These are phyloP conservation scores for Andrena bicolor DNA, from an alignment of 2,888 invertebrate species.

Conservation along the genomic window DNA sequence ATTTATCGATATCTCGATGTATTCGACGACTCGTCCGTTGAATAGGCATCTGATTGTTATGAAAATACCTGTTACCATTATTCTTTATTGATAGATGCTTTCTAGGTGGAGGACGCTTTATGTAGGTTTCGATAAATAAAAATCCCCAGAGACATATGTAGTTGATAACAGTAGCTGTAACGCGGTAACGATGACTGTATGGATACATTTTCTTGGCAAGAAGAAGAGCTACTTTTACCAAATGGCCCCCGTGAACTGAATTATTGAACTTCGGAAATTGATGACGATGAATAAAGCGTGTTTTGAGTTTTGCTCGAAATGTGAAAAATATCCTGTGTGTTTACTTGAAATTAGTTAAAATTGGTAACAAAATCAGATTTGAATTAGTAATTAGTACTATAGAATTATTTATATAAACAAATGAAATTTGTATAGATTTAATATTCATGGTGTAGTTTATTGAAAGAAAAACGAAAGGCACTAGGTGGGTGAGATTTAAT, in stretches of 20 bases:
- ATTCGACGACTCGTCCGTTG: not conserved
- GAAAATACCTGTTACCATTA: not conserved
- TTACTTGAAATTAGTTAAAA: too few relatives aligned
- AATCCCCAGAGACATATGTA: not conserved
- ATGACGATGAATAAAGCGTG: too few relatives aligned
- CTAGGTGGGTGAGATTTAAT: too few relatives aligned
- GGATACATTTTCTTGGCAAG: not conserved
- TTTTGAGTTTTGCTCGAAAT: too few relatives aligned
- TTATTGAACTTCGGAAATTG: not conserved
- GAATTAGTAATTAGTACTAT: too few relatives aligned
- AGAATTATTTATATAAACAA: too few relatives aligned
- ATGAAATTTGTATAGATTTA: too few relatives aligned
- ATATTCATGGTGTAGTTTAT: too few relatives aligned
- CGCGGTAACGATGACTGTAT: not conserved
- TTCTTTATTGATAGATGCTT: not conserved
- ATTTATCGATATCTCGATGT: not conserved
- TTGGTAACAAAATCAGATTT: too few relatives aligned
- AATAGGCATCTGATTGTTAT: not conserved
- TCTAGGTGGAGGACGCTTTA: not conserved
- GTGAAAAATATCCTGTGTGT: too few relatives aligned
- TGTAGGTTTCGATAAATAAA: conserved; percentile 3
- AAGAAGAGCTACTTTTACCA: not conserved
- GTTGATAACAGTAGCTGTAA: conserved; percentile 1
- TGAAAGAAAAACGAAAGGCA: too few relatives aligned
- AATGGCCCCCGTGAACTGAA: not conserved